These are phyloP conservation scores for Cochlearius cochlearius DNA, from an alignment of 2,113 vertebrate species.

Conservation along the genomic window DNA sequence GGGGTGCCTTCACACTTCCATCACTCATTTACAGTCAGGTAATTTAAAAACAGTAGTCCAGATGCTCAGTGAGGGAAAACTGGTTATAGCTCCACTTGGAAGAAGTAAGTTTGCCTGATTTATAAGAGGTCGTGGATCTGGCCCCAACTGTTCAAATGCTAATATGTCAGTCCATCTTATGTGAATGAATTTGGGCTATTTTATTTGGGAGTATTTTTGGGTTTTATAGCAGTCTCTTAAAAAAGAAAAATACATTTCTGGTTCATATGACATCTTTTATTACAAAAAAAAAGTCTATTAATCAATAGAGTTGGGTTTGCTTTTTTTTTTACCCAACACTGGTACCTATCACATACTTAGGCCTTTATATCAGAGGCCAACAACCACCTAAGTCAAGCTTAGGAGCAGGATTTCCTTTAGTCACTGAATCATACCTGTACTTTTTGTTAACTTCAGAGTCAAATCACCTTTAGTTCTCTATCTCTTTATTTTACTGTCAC, in stretches of 20 bases:
- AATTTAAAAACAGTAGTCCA: neutral
- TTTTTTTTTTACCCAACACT: neutral
- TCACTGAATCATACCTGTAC: neutral
- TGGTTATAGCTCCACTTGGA: neutral
- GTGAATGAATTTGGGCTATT: neutral
- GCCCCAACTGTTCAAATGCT: neutral
- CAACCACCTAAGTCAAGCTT: neutral
- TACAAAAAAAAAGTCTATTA: neutral
- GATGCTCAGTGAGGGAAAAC: neutral
- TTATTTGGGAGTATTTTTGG: neutral
- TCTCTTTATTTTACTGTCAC: neutral
- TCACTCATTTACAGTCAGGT: neutral
- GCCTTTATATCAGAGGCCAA: neutral
- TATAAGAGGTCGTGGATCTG: neutral
- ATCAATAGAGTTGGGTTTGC: neutral
- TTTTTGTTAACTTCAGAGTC: neutral
- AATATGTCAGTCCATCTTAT: neutral
- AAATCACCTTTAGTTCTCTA: neutral
- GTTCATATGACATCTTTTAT: neutral
- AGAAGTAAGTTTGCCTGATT: neutral
- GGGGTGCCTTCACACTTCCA: neutral
- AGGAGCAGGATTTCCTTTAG: neutral
- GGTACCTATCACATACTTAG: neutral
- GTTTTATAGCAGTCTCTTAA: neutral
- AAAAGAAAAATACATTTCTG: neutral